Conservation (phyloP, 2,888 invertebrate genomes). For the Arenicola marina region DNA sequence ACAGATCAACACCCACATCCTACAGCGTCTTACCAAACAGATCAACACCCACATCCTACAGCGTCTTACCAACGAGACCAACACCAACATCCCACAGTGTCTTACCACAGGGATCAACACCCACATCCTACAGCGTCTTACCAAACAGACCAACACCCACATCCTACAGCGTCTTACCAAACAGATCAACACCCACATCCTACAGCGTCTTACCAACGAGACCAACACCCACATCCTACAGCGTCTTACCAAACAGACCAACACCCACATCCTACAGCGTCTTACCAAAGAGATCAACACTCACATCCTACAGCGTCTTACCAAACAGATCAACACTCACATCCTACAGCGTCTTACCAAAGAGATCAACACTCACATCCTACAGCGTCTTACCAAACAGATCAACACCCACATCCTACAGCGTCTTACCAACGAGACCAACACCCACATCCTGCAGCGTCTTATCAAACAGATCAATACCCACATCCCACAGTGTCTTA, state of each 20-base stretch:
- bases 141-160: conserved; percentile 69
- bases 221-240: background rate
- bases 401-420: background rate
- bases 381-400: conserved; percentile 70
- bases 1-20: background rate
- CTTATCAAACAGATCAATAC: conserved; percentile 72
- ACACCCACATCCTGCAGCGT: background rate
- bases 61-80: conserved; percentile 73
- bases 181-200: background rate
- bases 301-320: conserved; percentile 49
- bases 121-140: conserved; percentile 49
- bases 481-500: conserved; percentile 49
- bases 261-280: background rate
- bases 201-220: conserved; percentile 69
- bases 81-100: background rate
- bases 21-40: conserved; percentile 70
- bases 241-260: conserved; percentile 72
- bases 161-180: conserved; percentile 68
- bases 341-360: conserved; percentile 68
- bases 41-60: background rate
- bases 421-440: conserved; percentile 73
- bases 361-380: conserved; percentile 70
- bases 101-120: conserved; percentile 69
- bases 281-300: conserved; percentile 80
- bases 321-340: conserved; percentile 69